These are phyloP conservation scores for Amphiura filiformis DNA, from an alignment of 35 echinoderm and acorn worm genomes.

Conservation along the genomic window DNA sequence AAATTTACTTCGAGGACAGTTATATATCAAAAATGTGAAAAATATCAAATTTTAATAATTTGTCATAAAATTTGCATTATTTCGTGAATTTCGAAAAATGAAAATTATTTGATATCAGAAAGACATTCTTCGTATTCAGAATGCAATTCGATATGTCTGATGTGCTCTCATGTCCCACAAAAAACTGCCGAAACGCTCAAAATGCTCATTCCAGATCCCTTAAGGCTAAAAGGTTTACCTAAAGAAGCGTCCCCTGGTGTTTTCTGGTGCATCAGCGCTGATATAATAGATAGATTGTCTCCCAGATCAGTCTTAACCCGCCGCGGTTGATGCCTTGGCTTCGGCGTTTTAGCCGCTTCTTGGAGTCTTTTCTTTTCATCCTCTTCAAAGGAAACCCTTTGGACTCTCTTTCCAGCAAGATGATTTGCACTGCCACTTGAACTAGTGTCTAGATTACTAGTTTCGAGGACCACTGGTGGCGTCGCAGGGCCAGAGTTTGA, in stretches of 20 bases:
- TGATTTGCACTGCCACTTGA: not conserved
- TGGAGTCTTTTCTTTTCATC: not conserved
- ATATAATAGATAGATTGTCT: not conserved
- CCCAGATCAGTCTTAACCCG: conserved; percentile 20
- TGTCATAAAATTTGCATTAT: too few species aligned
- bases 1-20: too few species aligned
- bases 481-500: not conserved
- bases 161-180: too few species aligned
- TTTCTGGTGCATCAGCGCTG: not conserved
- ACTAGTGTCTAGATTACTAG: not conserved
- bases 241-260: not conserved
- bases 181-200: too few species aligned
- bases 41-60: too few species aligned
- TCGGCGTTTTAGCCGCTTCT: not conserved
- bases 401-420: not conserved
- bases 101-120: too few species aligned
- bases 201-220: too few species aligned
- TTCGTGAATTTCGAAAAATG: too few species aligned
- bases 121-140: too few species aligned
- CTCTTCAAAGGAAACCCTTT: conserved; percentile 5
- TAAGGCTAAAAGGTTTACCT: too few species aligned
- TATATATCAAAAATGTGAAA: too few species aligned
- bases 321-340: conserved; percentile 15
- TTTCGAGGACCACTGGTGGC: not conserved
- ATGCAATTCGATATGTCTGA: too few species aligned